Evolutionary conservation across 2,797 vertebrate species (phyloP), one percentile per base, ranked within the genome.

Genomic region (Rhinogobio ventralis): DNA sequence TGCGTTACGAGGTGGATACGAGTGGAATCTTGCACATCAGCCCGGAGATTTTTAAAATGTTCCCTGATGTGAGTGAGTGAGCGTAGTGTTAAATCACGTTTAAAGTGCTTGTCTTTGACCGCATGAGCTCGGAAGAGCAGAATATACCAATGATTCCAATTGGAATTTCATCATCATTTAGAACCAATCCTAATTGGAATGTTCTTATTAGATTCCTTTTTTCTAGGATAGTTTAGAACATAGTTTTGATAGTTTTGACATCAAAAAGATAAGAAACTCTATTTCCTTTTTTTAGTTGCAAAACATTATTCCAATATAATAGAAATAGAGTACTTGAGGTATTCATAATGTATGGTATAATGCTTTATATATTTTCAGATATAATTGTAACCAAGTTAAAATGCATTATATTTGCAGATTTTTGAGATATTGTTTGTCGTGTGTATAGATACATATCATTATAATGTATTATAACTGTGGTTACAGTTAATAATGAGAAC

Each of bases 1-100:
- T 99, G 90, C 96, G 97, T 87, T 99, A 99, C 0, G 98, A 99
- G 93, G 97, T 99, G 88, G 98, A 99, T 88, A 97, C 97, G 3
- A 99, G 97, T 7, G 97, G 97, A 33, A 96, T 98, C 87, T 95
- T 97, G 76, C 96, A 96, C 86, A 97, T 99, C 93, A 96, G 96
- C 90, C 93, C 95, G 0, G 98, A 99, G 92, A 95, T 99, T 91
- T 99, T 97, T 93, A 97, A 97, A 87, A 98, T 99, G 97, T 97
- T 99, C 88, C 98, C 98, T 57, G 97, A 99, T 94, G 98, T 99
- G 87, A 95, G 95, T 99, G 87, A 95, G 95, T 94, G 73, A 30
- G 23, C 25, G 60, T 64, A 64, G 60, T 25, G 6, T 81, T 28
- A 10, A 68, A 33, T 36, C 62, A 10, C 30, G 13, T 42, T 77